A percentile compares a stretch with the other conserved stretches of the same genome.
Conservation (phyloP, 2,113 vertebrate species). For the Colinus virginianus region DNA sequence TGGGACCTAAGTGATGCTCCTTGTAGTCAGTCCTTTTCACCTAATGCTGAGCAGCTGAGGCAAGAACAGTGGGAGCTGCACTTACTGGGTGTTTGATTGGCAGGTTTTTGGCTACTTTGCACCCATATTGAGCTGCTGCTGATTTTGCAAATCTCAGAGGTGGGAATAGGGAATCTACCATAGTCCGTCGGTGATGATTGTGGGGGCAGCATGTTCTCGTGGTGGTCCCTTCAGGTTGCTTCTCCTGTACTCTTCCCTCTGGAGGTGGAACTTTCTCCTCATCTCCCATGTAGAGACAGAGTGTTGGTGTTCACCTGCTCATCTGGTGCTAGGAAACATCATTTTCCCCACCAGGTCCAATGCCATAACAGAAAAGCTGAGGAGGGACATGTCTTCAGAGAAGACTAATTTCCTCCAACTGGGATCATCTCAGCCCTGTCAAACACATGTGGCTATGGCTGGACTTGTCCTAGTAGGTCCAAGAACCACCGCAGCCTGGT, state of each 20-base stretch:
- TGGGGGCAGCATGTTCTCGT: background rate
- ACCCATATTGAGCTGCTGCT: background rate
- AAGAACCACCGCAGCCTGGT: background rate
- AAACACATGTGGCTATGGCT: background rate
- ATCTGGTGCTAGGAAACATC: background rate
- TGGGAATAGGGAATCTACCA: background rate
- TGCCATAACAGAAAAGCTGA: background rate
- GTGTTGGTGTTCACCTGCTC: background rate
- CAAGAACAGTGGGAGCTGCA: conserved; percentile 33
- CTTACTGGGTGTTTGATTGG: conserved; percentile 37
- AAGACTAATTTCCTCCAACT: background rate
- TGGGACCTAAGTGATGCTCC: conserved; percentile 50
- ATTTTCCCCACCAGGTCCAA: background rate
- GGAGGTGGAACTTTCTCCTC: background rate
- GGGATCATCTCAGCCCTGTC: background rate
- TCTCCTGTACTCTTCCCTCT: background rate
- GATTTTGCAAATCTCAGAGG: background rate
- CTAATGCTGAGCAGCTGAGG: conserved; percentile 28
- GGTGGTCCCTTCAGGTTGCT: background rate
- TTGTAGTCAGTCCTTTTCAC: conserved; percentile 5
- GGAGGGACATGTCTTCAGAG: background rate
- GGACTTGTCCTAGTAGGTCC: background rate
- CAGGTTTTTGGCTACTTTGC: conserved; percentile 23
- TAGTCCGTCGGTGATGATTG: background rate
- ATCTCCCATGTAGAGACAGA: background rate